Evolutionary conservation across 2,888 invertebrate species (phyloP).

Genomic region (Hedya salicella): DNA sequence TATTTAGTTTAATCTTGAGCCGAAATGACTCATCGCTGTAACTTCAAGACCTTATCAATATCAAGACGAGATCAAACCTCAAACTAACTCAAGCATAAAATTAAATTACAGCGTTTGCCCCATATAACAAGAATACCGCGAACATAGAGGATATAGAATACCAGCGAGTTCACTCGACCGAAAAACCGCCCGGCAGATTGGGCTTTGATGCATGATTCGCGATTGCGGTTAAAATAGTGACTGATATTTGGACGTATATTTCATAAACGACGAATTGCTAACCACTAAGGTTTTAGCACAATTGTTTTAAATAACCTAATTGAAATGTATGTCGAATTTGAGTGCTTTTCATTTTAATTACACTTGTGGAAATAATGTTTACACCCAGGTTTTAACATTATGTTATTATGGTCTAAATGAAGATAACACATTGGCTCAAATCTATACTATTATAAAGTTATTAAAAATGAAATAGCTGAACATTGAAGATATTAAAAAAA

Average conservation of each 20-base stretch:
- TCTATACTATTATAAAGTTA: too few relatives aligned
- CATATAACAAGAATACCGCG: conserved; percentile 33
- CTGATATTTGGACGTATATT: conserved; percentile 8
- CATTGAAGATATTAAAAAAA: too few relatives aligned
- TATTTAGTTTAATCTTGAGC: conserved; percentile 6
- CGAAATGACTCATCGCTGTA: not conserved
- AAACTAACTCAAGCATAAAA: conserved; percentile 30
- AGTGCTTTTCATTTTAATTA: too few relatives aligned
- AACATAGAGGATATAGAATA: conserved; percentile 18
- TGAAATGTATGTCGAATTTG: not conserved
- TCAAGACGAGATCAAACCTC: conserved; percentile 24
- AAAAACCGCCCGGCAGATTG: conserved; percentile 24
- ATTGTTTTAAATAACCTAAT: not conserved
- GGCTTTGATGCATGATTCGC: conserved; percentile 22
- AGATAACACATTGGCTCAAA: too few relatives aligned
- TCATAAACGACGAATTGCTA: not conserved
- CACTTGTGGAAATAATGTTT: too few relatives aligned
- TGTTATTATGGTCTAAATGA: too few relatives aligned
- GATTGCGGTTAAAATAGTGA: conserved; percentile 9
- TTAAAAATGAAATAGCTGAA: too few relatives aligned
- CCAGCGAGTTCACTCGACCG: conserved; percentile 23
- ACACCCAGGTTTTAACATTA: too few relatives aligned
- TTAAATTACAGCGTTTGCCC: conserved; percentile 35
- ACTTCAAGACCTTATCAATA: conserved; percentile 26
- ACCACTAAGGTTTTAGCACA: not conserved